Evolutionary conservation across 2,888 invertebrate species (phyloP).

Genomic region (Tenthredo distinguenda): DNA sequence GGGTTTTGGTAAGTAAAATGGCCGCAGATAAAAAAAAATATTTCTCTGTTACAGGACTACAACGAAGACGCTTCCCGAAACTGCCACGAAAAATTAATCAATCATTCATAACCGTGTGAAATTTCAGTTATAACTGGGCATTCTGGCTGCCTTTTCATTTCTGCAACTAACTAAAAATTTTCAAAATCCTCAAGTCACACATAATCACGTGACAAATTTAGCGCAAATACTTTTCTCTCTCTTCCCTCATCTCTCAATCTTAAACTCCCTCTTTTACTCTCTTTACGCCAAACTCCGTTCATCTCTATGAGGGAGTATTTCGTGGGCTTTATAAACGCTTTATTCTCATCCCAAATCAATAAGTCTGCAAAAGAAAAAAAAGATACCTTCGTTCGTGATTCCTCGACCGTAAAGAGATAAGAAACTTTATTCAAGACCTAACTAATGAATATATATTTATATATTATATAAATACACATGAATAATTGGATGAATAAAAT

Average conservation of each 20-base stretch:
- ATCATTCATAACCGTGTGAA: slow-evolving; percentile 48
- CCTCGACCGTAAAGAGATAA: slow-evolving; percentile 9
- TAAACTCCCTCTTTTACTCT: not conserved
- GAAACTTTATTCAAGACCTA: not conserved
- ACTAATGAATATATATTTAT: not conserved
- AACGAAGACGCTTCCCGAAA: slow-evolving; percentile 50
- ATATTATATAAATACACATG: not conserved
- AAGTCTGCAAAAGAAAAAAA: not conserved
- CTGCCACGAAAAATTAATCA: slow-evolving; percentile 37
- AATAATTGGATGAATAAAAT: not conserved
- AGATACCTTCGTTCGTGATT: not conserved
- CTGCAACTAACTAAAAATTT: not conserved
- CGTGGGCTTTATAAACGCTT: not conserved
- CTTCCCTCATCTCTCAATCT: not conserved
- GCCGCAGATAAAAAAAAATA: slow-evolving; percentile 72
- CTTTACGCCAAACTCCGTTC: not conserved
- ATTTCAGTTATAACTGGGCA: slow-evolving; percentile 64
- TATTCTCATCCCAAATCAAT: not conserved
- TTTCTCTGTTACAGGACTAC: slow-evolving; percentile 70
- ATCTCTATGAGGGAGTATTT: not conserved
- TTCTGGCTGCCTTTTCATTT: slow-evolving; percentile 64
- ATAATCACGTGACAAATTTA: not conserved
- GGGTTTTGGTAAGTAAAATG: slow-evolving; percentile 76
- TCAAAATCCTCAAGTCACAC: not conserved
- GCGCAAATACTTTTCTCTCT: not conserved